Evolutionary conservation across 2,113 vertebrate species (phyloP).

Genomic region (Syngnathoides biaculeatus): DNA sequence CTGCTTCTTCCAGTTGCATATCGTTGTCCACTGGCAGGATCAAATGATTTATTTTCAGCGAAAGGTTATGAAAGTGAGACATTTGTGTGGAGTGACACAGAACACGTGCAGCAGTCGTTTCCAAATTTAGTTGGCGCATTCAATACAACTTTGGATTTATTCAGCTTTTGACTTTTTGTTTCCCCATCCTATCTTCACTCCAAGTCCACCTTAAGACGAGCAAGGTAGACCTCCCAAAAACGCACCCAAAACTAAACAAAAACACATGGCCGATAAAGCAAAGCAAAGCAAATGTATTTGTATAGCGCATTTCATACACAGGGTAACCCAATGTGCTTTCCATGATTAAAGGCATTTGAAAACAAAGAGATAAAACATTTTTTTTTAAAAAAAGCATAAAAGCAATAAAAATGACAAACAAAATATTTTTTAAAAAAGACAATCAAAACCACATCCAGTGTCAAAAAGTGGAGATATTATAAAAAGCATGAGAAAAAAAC

Average conservation of each 20-base stretch:
- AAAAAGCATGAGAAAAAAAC: too few species aligned
- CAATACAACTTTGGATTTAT: not conserved
- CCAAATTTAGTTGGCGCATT: not conserved
- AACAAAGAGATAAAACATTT: too few species aligned
- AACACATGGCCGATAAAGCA: not conserved
- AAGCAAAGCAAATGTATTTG: too few species aligned
- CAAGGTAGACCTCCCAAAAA: not conserved
- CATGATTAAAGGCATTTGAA: too few species aligned
- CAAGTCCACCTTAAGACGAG: not conserved
- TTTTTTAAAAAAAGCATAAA: too few species aligned
- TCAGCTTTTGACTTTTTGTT: not conserved
- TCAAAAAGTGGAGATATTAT: too few species aligned
- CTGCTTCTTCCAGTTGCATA: conserved; percentile 22
- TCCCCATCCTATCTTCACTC: not conserved
- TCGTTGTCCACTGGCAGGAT: not conserved
- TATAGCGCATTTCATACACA: too few species aligned
- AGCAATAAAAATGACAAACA: too few species aligned
- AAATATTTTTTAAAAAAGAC: too few species aligned
- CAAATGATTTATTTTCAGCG: conserved; percentile 12
- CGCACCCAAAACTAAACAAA: not conserved
- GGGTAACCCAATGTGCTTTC: too few species aligned
- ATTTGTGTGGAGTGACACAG: not conserved
- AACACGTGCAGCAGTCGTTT: not conserved
- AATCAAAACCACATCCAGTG: too few species aligned
- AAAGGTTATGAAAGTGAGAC: not conserved